A percentile compares a stretch with the other conserved stretches of the same genome.
Evolutionary conservation across 2,797 vertebrate genomes (phyloP).

Genomic region (Synaphobranchus kaupii): DNA sequence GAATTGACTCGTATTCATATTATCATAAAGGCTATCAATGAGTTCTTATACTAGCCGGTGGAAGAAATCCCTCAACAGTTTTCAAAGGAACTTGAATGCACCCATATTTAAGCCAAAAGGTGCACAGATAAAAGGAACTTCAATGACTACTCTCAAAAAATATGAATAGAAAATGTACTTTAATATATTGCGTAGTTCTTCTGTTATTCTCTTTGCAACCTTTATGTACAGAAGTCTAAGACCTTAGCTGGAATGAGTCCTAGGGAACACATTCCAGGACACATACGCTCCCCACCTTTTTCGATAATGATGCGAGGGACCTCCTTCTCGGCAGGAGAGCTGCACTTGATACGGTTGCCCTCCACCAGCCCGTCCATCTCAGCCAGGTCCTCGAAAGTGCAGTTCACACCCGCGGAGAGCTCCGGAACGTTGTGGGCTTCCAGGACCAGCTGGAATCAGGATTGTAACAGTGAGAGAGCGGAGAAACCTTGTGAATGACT

Average conservation of each 20-base stretch:
- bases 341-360: constrained; percentile 92
- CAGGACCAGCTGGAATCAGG: constrained; percentile 81
- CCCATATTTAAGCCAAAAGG: neutral
- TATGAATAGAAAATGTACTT: neutral
- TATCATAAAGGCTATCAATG: neutral
- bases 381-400: constrained; percentile 92
- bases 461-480: neutral
- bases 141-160: neutral
- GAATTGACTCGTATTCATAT: neutral
- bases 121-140: neutral
- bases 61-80: neutral
- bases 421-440: constrained; percentile 97
- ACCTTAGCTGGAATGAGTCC: neutral
- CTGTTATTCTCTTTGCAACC: neutral
- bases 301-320: constrained; percentile 91
- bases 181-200: neutral
- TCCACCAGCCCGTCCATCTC: constrained; percentile 95
- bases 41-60: neutral
- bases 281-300: constrained; percentile 76
- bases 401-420: constrained; percentile 94
- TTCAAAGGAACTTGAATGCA: neutral
- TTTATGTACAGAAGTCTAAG: neutral
- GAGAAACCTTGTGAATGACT: neutral
- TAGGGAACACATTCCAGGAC: neutral
- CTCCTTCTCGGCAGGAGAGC: constrained; percentile 90